These are phyloP conservation scores for Carterocephalus palaemon DNA, from an alignment of 2,888 invertebrate genomes.

Conservation along the genomic window DNA sequence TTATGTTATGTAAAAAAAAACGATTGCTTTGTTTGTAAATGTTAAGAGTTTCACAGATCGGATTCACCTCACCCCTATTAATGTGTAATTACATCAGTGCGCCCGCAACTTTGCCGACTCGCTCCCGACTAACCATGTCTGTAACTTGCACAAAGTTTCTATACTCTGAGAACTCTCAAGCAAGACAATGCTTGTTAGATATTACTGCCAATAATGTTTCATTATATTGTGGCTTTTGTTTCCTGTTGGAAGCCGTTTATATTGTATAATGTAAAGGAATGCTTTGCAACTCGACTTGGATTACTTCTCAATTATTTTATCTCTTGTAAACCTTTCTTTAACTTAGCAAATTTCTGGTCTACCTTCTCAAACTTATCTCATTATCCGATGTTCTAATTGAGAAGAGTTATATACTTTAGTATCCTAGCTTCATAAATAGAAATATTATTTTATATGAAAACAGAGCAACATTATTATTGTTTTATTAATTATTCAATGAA, in stretches of 20 bases:
- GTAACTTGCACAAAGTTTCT: slow-evolving; percentile 8
- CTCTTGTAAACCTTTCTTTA: not conserved
- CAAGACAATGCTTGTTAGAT: slow-evolving; percentile 5
- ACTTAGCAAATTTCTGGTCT: slow-evolving; percentile 8
- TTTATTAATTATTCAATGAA: no score
- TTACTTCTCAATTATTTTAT: slow-evolving; percentile 6
- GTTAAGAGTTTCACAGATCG: slow-evolving; percentile 3
- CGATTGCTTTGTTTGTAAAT: slow-evolving; percentile 1
- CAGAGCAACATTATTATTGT: no score
- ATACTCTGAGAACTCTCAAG: slow-evolving; percentile 8
- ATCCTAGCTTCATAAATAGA: no score
- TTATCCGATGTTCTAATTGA: slow-evolving; percentile 8
- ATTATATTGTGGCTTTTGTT: slow-evolving; percentile 6
- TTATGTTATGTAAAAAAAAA: no score
- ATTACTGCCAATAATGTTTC: not conserved
- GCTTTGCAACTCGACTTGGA: not conserved
- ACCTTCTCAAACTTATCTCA: not conserved
- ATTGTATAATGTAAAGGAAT: slow-evolving; percentile 8
- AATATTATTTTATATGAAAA: no score
- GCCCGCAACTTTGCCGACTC: slow-evolving; percentile 2
- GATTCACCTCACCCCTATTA: slow-evolving; percentile 7
- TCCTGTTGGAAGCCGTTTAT: slow-evolving; percentile 4
- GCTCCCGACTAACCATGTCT: slow-evolving; percentile 3
- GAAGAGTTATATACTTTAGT: slow-evolving; percentile 3
- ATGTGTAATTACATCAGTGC: slow-evolving; percentile 9